Percentiles rank a stretch among this genome's conserved stretches.
Evolutionary conservation across 2,113 vertebrate genomes (phyloP).

Genomic region (Eolophus roseicapilla): DNA sequence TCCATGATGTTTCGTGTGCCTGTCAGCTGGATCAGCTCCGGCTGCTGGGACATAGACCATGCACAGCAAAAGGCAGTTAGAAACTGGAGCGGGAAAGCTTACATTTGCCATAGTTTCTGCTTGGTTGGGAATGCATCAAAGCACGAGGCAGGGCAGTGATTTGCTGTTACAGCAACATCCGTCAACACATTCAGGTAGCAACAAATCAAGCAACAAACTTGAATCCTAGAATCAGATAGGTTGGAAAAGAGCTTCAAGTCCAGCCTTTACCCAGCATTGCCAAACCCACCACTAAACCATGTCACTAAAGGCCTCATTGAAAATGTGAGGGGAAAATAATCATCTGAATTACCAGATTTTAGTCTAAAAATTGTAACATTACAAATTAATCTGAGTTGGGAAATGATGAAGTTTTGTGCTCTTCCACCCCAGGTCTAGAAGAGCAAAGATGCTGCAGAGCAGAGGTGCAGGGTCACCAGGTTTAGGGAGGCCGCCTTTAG

Average conservation of each 20-base stretch:
- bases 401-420: not conserved
- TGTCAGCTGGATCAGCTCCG: not conserved
- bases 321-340: not conserved
- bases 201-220: not conserved
- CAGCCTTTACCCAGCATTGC: not conserved
- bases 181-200: fast-evolving
- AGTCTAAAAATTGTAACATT: not conserved
- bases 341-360: not conserved
- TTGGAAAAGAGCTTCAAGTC: not conserved
- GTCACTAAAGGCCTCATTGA: not conserved
- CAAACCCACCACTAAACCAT: not conserved
- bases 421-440: not conserved
- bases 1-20: not conserved
- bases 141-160: not conserved
- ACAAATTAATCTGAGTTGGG: not conserved
- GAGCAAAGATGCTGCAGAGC: not conserved
- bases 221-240: not conserved
- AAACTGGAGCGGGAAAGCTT: not conserved
- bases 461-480: not conserved
- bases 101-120: not conserved
- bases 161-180: not conserved
- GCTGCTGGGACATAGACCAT: not conserved
- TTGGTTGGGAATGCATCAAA: not conserved
- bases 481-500: not conserved
- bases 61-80: not conserved